Percentiles rank a stretch among this genome's conserved stretches.
Evolutionary conservation across 1,140 invertebrate genomes (phyloP).

Genomic region (Coptotermes formosanus): DNA sequence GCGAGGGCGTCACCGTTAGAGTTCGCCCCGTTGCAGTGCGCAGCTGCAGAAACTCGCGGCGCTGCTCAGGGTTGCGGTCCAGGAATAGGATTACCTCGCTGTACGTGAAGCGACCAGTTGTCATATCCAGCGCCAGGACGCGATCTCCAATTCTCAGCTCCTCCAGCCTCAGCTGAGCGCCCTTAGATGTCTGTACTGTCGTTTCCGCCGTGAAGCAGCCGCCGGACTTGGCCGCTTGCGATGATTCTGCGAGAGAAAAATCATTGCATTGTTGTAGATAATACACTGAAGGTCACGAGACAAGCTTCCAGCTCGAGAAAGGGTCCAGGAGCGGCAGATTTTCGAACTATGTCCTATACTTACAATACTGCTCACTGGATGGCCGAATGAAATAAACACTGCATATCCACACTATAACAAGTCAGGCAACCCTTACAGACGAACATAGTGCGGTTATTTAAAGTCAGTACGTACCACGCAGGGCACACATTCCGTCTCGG

Average conservation of each 20-base stretch:
- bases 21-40: slow-evolving; percentile 65
- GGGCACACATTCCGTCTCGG: too few relatives aligned
- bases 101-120: slow-evolving; percentile 66
- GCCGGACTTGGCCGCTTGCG: slow-evolving; percentile 74
- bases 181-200: slow-evolving; percentile 56
- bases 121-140: slow-evolving; percentile 69
- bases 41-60: slow-evolving; percentile 69
- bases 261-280: neutral
- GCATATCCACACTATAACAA: too few relatives aligned
- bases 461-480: too few relatives aligned
- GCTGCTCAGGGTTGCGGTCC: slow-evolving; percentile 69
- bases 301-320: too few relatives aligned
- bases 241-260: slow-evolving; percentile 75
- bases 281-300: too few relatives aligned
- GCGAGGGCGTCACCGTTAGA: slow-evolving; percentile 80
- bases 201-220: slow-evolving; percentile 75
- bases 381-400: too few relatives aligned
- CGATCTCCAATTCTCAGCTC: slow-evolving; percentile 74
- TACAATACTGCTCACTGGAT: too few relatives aligned
- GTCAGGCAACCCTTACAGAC: too few relatives aligned
- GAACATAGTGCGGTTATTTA: too few relatives aligned
- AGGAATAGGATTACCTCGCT: slow-evolving; percentile 89
- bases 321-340: too few relatives aligned
- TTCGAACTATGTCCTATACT: too few relatives aligned
- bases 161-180: slow-evolving; percentile 54